These are phyloP conservation scores for Oenanthe oenanthe DNA, from an alignment of 2,113 vertebrate species.

Conservation along the genomic window DNA sequence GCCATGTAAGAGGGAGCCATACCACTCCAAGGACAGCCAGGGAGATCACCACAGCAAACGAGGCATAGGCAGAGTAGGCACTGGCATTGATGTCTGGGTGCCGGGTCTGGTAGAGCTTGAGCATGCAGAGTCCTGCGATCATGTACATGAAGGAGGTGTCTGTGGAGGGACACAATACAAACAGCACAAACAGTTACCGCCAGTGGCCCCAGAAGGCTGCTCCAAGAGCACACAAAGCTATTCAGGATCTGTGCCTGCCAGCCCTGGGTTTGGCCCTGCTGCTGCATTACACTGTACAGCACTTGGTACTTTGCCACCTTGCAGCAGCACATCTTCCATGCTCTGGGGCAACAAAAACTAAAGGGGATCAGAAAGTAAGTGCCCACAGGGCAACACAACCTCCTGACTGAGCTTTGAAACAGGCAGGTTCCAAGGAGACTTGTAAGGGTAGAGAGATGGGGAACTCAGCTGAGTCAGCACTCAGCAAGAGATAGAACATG, in stretches of 20 bases:
- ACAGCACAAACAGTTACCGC: not conserved
- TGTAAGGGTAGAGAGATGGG: not conserved
- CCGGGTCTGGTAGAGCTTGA: constrained; percentile 85
- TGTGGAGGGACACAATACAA: constrained; percentile 37
- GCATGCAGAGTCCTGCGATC: constrained; percentile 84
- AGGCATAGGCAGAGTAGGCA: constrained; percentile 81
- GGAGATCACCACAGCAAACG: constrained; percentile 79
- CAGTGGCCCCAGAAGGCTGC: not conserved
- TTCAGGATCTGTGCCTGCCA: not conserved
- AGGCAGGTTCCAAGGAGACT: not conserved
- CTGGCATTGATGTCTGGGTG: constrained; percentile 85
- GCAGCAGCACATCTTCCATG: not conserved
- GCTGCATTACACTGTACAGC: not conserved
- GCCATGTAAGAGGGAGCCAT: not conserved
- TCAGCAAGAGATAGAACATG: not conserved
- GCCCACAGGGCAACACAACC: not conserved
- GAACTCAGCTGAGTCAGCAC: not conserved
- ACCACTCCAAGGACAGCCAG: constrained; percentile 85
- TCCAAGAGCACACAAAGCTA: not conserved
- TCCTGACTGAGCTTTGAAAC: not conserved
- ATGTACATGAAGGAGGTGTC: constrained; percentile 88
- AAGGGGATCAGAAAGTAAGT: not conserved
- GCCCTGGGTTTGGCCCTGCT: not conserved
- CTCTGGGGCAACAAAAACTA: not conserved
- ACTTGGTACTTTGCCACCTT: not conserved